phyloP scores from a whole-genome alignment of 1,140 invertebrate species.

The Drosophila nigrodunni region DNA sequence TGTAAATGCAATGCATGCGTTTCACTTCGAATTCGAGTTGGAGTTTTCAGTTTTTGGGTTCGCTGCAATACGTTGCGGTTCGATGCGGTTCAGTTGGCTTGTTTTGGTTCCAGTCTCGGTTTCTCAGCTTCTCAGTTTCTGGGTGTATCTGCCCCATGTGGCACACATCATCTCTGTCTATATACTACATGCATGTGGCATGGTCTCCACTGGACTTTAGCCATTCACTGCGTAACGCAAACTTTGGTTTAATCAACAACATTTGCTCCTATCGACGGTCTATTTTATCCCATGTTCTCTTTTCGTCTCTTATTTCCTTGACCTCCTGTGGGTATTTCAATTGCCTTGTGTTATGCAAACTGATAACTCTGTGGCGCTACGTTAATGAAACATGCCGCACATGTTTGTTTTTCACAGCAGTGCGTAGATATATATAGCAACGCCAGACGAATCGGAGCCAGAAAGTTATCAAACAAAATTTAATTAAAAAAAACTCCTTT shows the following conservation, averaged over 20 bases:
- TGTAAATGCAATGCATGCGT: conserved; percentile 37
- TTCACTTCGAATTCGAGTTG: background rate
- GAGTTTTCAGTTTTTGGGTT: conserved; percentile 19
- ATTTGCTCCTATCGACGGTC: conserved; percentile 23
- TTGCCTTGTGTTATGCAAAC: conserved; percentile 5
- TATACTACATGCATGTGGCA: conserved; percentile 3
- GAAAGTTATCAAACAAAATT: too few species aligned
- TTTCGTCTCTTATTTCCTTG: background rate
- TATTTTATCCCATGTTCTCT: background rate
- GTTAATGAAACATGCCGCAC: conserved; percentile 11
- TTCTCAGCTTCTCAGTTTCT: conserved; percentile 9
- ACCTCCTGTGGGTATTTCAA: conserved; percentile 1
- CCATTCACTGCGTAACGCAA: conserved; percentile 33
- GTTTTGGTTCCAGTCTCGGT: conserved; percentile 2
- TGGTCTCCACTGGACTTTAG: background rate
- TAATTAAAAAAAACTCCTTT: too few species aligned
- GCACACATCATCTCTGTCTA: background rate
- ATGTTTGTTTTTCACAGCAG: background rate
- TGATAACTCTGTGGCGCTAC: background rate
- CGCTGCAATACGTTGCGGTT: conserved; percentile 26
- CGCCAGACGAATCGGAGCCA: background rate
- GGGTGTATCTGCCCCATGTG: background rate
- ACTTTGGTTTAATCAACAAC: conserved; percentile 54
- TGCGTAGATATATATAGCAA: background rate
- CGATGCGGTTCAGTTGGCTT: conserved; percentile 21